These are phyloP conservation scores for Pseudomyrmex cubaensis DNA, from an alignment of 1,140 invertebrate species.

Conservation along the genomic window DNA sequence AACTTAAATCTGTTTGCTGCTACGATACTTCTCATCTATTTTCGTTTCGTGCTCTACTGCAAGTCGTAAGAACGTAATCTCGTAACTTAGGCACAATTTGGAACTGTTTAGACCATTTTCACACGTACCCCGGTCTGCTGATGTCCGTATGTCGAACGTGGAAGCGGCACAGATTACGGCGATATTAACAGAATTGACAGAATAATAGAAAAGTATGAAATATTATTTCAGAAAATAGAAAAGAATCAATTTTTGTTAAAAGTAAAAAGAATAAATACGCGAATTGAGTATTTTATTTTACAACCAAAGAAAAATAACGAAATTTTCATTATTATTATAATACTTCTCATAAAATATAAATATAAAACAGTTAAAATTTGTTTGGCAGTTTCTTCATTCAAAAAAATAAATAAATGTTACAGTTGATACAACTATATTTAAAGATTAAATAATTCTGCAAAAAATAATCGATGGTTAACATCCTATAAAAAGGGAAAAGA, in stretches of 20 bases:
- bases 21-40: slow-evolving; percentile 64
- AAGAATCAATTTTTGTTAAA: not conserved
- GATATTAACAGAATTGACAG: not conserved
- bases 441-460: too few species aligned
- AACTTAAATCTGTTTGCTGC: slow-evolving; percentile 69
- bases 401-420: not conserved
- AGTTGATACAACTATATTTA: too few species aligned
- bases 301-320: not conserved
- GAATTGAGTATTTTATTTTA: not conserved
- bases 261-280: not conserved
- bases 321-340: not conserved
- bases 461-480: too few species aligned
- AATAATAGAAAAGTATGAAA: not conserved
- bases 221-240: not conserved
- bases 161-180: not conserved
- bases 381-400: too few species aligned
- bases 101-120: slow-evolving; percentile 84
- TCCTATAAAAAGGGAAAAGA: too few species aligned
- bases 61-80: slow-evolving; percentile 82
- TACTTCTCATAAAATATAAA: not conserved
- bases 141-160: slow-evolving; percentile 44
- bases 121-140: slow-evolving; percentile 40
- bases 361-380: too few species aligned
- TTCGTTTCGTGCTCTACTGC: slow-evolving; percentile 69
- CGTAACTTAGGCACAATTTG: slow-evolving; percentile 85